Conservation (phyloP, 2,888 invertebrate species). For the Drosophila ustulata region DNA sequence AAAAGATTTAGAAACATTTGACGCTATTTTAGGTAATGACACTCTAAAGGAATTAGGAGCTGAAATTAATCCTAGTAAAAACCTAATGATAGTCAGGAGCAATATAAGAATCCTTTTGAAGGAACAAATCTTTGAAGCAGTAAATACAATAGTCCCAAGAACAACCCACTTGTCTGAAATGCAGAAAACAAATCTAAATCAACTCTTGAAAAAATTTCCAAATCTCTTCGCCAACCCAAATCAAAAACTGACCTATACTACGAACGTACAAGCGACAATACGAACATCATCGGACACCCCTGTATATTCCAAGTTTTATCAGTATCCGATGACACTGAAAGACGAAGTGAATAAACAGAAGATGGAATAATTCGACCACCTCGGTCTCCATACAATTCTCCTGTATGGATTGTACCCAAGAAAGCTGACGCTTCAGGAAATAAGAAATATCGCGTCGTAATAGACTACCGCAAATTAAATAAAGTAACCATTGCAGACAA, state of each 20-base stretch:
- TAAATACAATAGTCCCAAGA: too few species aligned
- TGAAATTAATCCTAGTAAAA: too few species aligned
- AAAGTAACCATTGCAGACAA: slow-evolving; percentile 19
- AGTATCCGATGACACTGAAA: slow-evolving; percentile 10
- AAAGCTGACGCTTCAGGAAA: slow-evolving; percentile 3
- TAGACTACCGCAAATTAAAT: slow-evolving; percentile 35
- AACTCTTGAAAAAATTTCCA: slow-evolving; percentile 13
- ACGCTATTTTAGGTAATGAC: too few species aligned
- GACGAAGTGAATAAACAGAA: neutral
- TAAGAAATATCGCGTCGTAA: slow-evolving; percentile 27
- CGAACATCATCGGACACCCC: slow-evolving; percentile 3
- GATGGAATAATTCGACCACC: slow-evolving; percentile 5
- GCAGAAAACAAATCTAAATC: slow-evolving; percentile 1
- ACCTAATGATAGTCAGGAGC: too few species aligned
- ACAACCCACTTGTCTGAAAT: neutral
- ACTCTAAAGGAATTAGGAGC: too few species aligned
- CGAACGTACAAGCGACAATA: slow-evolving; percentile 26
- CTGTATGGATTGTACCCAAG: slow-evolving; percentile 9
- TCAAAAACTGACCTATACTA: neutral
- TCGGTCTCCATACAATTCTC: slow-evolving; percentile 12
- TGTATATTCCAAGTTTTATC: neutral
- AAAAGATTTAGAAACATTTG: too few species aligned
- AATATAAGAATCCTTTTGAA: too few species aligned
- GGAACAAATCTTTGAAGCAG: too few species aligned
- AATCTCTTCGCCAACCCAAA: slow-evolving; percentile 37